These are phyloP conservation scores for Mastacembelus armatus DNA, from an alignment of 2,797 vertebrate species.

Conservation along the genomic window DNA sequence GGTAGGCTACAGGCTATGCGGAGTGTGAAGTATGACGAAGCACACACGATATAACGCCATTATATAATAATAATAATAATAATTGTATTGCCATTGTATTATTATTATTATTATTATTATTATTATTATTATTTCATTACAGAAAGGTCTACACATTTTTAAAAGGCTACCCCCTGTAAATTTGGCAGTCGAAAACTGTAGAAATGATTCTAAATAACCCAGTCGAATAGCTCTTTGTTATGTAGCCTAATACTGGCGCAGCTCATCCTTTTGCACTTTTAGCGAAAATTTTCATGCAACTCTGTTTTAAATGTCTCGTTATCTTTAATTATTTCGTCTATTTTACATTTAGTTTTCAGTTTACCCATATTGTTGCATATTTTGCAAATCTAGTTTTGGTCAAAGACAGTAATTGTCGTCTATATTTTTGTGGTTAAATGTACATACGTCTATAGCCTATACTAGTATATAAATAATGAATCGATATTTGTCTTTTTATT, in stretches of 20 bases:
- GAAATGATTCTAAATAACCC: constrained; percentile 14
- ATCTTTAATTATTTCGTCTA: neutral
- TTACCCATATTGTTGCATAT: constrained; percentile 13
- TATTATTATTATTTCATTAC: constrained; percentile 6
- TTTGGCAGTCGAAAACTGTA: constrained; percentile 5
- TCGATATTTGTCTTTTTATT: constrained; percentile 25
- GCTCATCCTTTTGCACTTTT: constrained; percentile 60
- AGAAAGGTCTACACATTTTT: neutral
- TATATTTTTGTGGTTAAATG: constrained; percentile 56
- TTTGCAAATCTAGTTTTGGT: constrained; percentile 20
- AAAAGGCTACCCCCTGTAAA: neutral
- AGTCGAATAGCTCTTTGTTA: constrained; percentile 10
- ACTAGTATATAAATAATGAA: constrained; percentile 45
- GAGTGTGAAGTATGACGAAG: constrained; percentile 9
- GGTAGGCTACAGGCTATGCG: neutral
- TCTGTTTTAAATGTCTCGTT: constrained; percentile 1
- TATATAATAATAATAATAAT: constrained; percentile 38
- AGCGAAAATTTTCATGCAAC: neutral
- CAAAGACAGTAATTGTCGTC: constrained; percentile 14
- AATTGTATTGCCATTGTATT: constrained; percentile 49
- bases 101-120: constrained; percentile 17
- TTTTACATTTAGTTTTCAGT: constrained; percentile 18
- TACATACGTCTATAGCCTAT: constrained; percentile 44
- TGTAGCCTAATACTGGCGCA: constrained; percentile 16
- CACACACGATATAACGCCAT: neutral